Percentiles rank a stretch among this genome's conserved stretches.
Evolutionary conservation across 1,140 invertebrate species (phyloP).

Genomic region (Eumaeus atala): DNA sequence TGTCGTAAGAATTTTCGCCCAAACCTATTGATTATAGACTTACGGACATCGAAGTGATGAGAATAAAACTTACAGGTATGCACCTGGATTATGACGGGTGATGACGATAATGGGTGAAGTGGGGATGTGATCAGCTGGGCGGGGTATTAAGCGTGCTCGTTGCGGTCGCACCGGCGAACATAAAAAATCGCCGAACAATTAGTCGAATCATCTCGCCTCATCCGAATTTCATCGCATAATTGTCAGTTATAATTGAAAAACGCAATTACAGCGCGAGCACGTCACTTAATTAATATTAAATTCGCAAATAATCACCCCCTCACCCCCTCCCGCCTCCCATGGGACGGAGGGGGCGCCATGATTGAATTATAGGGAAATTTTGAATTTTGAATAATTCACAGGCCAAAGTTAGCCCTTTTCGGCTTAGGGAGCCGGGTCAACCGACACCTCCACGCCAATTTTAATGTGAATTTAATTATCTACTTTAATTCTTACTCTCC

Average conservation of each 20-base stretch:
- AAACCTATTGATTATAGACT: no score
- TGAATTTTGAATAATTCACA: constrained; percentile 68
- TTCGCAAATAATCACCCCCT: constrained; percentile 66
- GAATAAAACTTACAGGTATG: no score
- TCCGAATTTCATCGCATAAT: constrained; percentile 66
- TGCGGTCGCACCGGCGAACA: constrained; percentile 11
- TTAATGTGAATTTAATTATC: constrained; percentile 11
- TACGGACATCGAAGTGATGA: no score
- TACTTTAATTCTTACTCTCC: neutral
- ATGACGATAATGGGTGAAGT: no score
- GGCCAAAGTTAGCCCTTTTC: constrained; percentile 54
- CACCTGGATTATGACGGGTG: no score
- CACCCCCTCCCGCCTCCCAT: constrained; percentile 30
- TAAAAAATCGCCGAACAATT: constrained; percentile 42
- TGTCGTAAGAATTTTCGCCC: no score
- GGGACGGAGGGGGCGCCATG: constrained; percentile 39
- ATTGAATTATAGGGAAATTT: constrained; percentile 71
- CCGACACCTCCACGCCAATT: constrained; percentile 16
- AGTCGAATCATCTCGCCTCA: constrained; percentile 52
- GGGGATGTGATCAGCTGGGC: no score
- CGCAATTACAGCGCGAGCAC: constrained; percentile 59
- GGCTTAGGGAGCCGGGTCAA: constrained; percentile 28
- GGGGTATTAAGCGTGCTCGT: no score
- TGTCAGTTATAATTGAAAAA: constrained; percentile 72
- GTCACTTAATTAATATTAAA: constrained; percentile 71